Conservation (phyloP, 2,888 invertebrate species). For the Asteroscopus sphinx region DNA sequence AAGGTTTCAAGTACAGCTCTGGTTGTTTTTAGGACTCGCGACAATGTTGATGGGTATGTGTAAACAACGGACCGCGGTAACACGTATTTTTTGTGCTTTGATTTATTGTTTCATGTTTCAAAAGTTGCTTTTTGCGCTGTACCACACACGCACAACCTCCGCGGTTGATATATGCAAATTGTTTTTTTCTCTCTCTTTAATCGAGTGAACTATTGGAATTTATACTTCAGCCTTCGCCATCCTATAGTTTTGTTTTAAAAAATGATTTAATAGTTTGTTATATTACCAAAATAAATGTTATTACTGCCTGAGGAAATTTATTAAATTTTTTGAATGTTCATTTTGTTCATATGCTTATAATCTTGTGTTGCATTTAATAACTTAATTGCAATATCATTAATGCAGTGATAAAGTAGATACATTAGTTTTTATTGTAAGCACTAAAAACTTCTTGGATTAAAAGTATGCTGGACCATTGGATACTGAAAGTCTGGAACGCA, state of each 20-base stretch:
- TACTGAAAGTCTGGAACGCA: background rate
- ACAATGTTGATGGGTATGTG: constrained; percentile 82
- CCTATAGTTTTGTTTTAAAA: constrained; percentile 37
- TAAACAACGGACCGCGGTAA: constrained; percentile 85
- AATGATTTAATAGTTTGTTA: constrained; percentile 29
- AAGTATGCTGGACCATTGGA: constrained; percentile 2
- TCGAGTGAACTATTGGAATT: constrained; percentile 57
- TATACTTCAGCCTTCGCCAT: constrained; percentile 29
- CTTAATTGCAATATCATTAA: constrained; percentile 42
- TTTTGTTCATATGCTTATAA: constrained; percentile 22
- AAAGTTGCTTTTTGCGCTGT: constrained; percentile 81
- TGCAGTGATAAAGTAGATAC: constrained; percentile 32
- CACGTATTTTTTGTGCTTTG: constrained; percentile 87
- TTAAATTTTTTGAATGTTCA: constrained; percentile 8
- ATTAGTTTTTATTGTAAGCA: constrained; percentile 36
- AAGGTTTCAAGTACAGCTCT: constrained; percentile 64
- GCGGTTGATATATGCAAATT: constrained; percentile 74
- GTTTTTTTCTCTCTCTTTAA: constrained; percentile 37
- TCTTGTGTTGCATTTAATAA: constrained; percentile 39
- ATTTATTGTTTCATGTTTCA: constrained; percentile 87
- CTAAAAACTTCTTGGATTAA: constrained; percentile 14
- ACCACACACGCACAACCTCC: constrained; percentile 86
- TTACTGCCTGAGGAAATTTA: constrained; percentile 21
- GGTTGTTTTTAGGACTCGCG: constrained; percentile 75
- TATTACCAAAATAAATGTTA: constrained; percentile 39